phyloP scores from a whole-genome alignment of 2,797 vertebrate genomes.

The Myotis vivesi region DNA sequence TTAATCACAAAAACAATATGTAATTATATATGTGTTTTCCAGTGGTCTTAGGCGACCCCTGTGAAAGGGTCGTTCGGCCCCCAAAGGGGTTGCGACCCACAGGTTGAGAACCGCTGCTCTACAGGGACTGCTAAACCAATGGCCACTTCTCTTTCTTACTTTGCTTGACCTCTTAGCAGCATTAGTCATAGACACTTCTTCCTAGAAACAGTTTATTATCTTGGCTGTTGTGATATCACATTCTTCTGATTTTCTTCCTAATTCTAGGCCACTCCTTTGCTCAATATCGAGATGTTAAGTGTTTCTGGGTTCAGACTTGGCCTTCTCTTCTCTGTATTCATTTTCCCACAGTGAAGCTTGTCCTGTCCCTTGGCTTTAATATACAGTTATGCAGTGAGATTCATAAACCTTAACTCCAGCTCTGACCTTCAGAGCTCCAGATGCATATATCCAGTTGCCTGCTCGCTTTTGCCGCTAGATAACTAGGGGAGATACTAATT shows the following conservation, averaged over 20 bases:
- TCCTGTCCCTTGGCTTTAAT: background rate
- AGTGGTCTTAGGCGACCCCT: too few species aligned
- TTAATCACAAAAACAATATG: too few species aligned
- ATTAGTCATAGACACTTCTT: conserved; percentile 29
- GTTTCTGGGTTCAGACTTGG: background rate
- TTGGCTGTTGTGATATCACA: background rate
- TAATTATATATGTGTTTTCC: too few species aligned
- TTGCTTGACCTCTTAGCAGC: conserved; percentile 29
- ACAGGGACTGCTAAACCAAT: background rate
- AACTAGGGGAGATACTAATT: background rate
- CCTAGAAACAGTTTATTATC: conserved; percentile 34
- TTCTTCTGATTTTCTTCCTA: conserved; percentile 19
- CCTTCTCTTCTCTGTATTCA: conserved; percentile 1
- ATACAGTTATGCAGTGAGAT: background rate
- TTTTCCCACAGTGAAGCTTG: conserved; percentile 16
- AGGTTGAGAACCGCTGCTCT: background rate
- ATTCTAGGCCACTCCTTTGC: conserved; percentile 13
- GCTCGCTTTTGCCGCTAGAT: background rate
- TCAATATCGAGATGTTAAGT: background rate
- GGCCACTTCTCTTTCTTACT: conserved; percentile 4
- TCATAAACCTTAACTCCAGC: background rate
- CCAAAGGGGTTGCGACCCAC: too few species aligned
- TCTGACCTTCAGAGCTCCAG: background rate
- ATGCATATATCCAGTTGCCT: background rate
- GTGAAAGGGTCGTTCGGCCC: too few species aligned